phyloP scores from a whole-genome alignment of 37 sponge, comb jelly and placozoan genomes.

The Haliclona indistincta region DNA sequence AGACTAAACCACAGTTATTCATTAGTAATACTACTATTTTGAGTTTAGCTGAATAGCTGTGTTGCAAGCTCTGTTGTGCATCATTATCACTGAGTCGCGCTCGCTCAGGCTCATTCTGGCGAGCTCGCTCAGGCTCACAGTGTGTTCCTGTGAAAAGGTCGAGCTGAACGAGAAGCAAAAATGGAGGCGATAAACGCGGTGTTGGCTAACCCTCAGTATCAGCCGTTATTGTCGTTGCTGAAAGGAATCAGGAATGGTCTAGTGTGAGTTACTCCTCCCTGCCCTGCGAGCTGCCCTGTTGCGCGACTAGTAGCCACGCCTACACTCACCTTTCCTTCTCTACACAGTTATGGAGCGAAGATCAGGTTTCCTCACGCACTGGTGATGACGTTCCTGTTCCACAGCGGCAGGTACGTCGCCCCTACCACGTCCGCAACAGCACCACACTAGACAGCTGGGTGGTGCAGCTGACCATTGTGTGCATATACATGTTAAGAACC shows the following conservation, averaged over 20 bases:
- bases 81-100: too few relatives aligned
- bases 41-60: too few relatives aligned
- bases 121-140: too few relatives aligned
- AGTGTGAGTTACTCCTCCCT: constrained; percentile 39
- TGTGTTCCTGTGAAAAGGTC: too few relatives aligned
- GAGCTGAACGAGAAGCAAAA: too few relatives aligned
- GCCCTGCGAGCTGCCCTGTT: background rate
- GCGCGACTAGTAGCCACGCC: background rate
- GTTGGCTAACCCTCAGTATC: constrained; percentile 35
- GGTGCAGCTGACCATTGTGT: background rate
- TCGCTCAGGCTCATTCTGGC: too few relatives aligned
- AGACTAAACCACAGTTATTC: too few relatives aligned
- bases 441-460: too few relatives aligned
- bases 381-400: constrained; percentile 84
- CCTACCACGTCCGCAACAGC: background rate
- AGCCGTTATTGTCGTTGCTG: constrained; percentile 32
- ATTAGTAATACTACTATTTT: too few relatives aligned
- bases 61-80: too few relatives aligned
- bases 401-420: constrained; percentile 71
- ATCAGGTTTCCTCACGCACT: constrained; percentile 73
- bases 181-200: constrained; percentile 34
- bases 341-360: constrained; percentile 73
- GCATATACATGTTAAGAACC: background rate
- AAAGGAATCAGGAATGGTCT: constrained; percentile 80
- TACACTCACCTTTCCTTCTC: background rate